Conservation (phyloP, 37 sponge, comb jelly and placozoan species). For the Ephydatia muelleri region DNA sequence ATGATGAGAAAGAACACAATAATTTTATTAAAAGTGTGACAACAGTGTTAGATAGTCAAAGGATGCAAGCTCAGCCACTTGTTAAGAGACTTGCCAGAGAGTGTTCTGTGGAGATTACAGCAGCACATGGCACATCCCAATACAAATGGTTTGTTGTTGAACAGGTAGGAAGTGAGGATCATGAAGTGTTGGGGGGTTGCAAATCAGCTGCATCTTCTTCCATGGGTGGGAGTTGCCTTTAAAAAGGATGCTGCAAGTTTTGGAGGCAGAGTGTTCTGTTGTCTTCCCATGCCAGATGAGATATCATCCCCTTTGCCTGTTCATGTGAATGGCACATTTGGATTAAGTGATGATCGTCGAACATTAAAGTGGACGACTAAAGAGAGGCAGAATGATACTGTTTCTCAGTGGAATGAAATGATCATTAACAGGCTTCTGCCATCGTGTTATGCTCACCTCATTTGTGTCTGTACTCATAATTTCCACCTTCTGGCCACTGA, state of each 20-base stretch:
- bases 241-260: background rate
- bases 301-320: slow-evolving; percentile 41
- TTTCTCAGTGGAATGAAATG: slow-evolving; percentile 60
- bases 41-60: background rate
- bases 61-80: background rate
- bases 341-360: slow-evolving; percentile 47
- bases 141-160: slow-evolving; percentile 9
- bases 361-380: slow-evolving; percentile 50
- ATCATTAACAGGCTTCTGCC: slow-evolving; percentile 41
- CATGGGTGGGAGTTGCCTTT: slow-evolving; percentile 17
- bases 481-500: background rate
- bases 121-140: background rate
- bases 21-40: background rate
- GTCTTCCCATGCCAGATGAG: slow-evolving; percentile 72
- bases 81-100: background rate
- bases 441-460: slow-evolving; percentile 44
- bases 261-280: slow-evolving; percentile 60
- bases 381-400: slow-evolving; percentile 45
- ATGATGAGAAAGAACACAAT: background rate
- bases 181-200: slow-evolving; percentile 12
- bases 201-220: background rate
- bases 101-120: background rate
- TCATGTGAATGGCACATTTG: slow-evolving; percentile 81
- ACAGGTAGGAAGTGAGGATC: slow-evolving; percentile 2
- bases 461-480: slow-evolving; percentile 9